phyloP scores from a whole-genome alignment of 2,113 vertebrate species.

The Otus sunia region DNA sequence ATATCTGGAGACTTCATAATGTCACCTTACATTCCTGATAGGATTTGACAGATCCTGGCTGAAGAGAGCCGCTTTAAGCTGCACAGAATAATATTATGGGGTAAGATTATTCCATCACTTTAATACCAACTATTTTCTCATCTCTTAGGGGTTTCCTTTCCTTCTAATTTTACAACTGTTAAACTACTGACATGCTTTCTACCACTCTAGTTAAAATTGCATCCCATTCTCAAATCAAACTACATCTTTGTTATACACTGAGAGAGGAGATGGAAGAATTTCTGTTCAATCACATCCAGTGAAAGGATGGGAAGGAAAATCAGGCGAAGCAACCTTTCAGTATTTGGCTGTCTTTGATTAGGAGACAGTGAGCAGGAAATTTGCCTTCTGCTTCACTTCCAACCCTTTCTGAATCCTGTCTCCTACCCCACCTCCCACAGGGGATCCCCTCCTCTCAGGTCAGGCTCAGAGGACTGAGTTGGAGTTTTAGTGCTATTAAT shows the following conservation, averaged over 20 bases:
- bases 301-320: not conserved
- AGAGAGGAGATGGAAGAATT: not conserved
- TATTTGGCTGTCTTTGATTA: not conserved
- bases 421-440: accelerated
- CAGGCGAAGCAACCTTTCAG: not conserved
- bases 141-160: slow-evolving; percentile 3
- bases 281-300: not conserved
- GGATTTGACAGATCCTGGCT: not conserved
- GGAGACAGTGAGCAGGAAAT: accelerated
- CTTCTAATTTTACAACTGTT: not conserved
- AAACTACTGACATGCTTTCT: not conserved
- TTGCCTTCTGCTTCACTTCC: accelerated
- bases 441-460: not conserved
- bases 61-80: not conserved
- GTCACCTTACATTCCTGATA: slow-evolving; percentile 11
- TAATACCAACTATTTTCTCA: slow-evolving; percentile 45
- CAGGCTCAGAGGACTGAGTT: accelerated
- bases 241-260: not conserved
- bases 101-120: not conserved
- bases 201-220: not conserved
- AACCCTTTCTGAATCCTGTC: not conserved
- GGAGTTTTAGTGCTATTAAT: too few relatives aligned
- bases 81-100: not conserved
- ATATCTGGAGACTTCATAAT: slow-evolving; percentile 23
- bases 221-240: not conserved